phyloP scores from a whole-genome alignment of 2,888 invertebrate genomes.

The Hirudinaria manillensis region DNA sequence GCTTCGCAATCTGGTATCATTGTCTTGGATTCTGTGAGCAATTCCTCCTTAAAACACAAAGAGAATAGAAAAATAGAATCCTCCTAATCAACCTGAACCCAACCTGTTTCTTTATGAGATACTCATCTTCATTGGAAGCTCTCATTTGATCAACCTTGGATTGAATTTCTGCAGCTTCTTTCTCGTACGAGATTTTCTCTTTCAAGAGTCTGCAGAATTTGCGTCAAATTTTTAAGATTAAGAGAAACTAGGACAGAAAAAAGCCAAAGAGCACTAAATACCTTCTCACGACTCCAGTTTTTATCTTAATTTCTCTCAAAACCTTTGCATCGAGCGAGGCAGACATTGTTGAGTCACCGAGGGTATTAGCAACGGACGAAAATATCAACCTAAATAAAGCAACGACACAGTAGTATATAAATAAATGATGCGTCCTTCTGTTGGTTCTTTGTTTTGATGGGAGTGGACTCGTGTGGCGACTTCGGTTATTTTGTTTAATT shows the following conservation, averaged over 20 bases:
- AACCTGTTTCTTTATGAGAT: conserved; percentile 52
- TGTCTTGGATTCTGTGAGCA: conserved; percentile 27
- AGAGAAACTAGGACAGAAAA: too few species aligned
- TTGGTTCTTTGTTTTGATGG: too few species aligned
- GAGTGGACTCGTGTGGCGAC: too few species aligned
- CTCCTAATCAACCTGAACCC: too few species aligned
- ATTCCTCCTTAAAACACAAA: conserved; percentile 27
- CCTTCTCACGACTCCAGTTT: conserved; percentile 29
- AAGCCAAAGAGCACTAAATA: not conserved
- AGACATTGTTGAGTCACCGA: conserved; percentile 3
- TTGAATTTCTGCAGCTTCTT: conserved; percentile 71
- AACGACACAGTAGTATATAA: too few species aligned
- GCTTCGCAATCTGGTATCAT: conserved; percentile 32
- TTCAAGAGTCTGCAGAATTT: conserved; percentile 63
- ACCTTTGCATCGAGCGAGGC: conserved; percentile 20
- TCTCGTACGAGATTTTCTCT: conserved; percentile 79
- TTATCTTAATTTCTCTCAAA: conserved; percentile 26
- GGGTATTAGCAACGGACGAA: too few species aligned
- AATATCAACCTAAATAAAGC: too few species aligned
- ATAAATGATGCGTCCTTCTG: too few species aligned
- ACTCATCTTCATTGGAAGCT: conserved; percentile 60
- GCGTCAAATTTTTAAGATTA: too few species aligned
- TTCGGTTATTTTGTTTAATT: too few species aligned
- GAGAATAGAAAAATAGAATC: not conserved
- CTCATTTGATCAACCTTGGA: conserved; percentile 71